phyloP scores from a whole-genome alignment of 2,113 vertebrate species.

The Silurus asotus region DNA sequence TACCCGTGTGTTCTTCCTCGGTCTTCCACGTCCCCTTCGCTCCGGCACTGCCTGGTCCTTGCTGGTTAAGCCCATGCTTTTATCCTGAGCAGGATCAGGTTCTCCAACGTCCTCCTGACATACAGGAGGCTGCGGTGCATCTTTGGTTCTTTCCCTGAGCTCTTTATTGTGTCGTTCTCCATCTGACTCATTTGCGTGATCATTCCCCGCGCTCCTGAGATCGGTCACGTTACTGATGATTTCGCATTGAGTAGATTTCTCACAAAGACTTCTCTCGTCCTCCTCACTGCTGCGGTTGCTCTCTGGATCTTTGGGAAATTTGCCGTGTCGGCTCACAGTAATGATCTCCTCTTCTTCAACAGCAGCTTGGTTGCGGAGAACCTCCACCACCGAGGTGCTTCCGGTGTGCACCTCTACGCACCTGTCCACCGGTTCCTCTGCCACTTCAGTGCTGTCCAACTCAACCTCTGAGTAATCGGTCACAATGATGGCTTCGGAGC shows the following conservation, averaged over 20 bases:
- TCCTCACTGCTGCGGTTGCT: not conserved
- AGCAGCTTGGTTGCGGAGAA: slow-evolving; percentile 46
- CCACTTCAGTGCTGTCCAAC: slow-evolving; percentile 39
- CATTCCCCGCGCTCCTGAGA: not conserved
- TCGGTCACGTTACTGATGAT: not conserved
- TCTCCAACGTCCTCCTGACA: not conserved
- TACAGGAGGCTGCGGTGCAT: not conserved
- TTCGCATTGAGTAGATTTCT: slow-evolving; percentile 18
- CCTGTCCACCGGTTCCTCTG: slow-evolving; percentile 38
- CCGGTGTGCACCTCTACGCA: slow-evolving; percentile 58
- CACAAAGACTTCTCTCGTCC: not conserved
- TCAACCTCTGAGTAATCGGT: slow-evolving; percentile 65
- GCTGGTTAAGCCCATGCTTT: not conserved
- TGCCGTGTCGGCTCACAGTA: not conserved
- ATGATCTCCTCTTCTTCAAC: slow-evolving; percentile 4
- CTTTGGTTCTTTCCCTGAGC: not conserved
- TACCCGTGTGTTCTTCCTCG: slow-evolving; percentile 15
- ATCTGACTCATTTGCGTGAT: not conserved
- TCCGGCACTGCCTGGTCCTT: not conserved
- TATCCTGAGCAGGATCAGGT: not conserved
- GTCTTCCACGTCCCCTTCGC: slow-evolving; percentile 35
- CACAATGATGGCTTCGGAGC: slow-evolving; percentile 62
- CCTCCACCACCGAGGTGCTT: slow-evolving; percentile 40
- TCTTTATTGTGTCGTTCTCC: not conserved
- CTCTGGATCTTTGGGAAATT: not conserved